phyloP scores from a whole-genome alignment of 2,113 vertebrate genomes.

The Phodopus roborovskii region DNA sequence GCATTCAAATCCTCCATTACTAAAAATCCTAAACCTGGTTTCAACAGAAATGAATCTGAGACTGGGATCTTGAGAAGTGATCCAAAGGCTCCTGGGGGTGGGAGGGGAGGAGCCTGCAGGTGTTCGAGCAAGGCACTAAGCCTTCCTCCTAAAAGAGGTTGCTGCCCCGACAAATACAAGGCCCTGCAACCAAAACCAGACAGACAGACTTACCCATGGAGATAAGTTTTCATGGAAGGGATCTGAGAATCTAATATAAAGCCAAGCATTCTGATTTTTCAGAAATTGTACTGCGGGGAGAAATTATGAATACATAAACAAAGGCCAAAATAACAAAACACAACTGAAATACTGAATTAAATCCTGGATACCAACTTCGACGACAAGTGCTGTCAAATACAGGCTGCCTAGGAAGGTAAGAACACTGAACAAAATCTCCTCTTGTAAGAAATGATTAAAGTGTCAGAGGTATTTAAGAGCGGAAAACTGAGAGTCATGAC shows the following conservation, averaged over 20 bases:
- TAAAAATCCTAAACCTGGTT: slow-evolving; percentile 21
- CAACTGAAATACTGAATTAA: neutral
- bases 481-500: neutral
- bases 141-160: neutral
- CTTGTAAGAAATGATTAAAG: neutral
- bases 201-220: neutral
- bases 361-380: neutral
- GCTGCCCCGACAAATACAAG: neutral
- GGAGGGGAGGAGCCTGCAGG: neutral
- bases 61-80: neutral
- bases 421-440: neutral
- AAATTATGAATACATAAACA: neutral
- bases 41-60: neutral
- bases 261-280: neutral
- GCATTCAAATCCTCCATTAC: slow-evolving; percentile 9
- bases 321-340: neutral
- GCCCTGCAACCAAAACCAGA: neutral
- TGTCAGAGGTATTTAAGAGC: neutral
- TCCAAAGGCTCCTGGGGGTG: neutral
- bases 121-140: neutral
- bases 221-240: neutral
- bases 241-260: neutral
- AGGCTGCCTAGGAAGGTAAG: neutral
- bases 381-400: neutral
- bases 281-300: neutral